Conservation (phyloP, 2,888 invertebrate genomes). For the Eilema griseolum region DNA sequence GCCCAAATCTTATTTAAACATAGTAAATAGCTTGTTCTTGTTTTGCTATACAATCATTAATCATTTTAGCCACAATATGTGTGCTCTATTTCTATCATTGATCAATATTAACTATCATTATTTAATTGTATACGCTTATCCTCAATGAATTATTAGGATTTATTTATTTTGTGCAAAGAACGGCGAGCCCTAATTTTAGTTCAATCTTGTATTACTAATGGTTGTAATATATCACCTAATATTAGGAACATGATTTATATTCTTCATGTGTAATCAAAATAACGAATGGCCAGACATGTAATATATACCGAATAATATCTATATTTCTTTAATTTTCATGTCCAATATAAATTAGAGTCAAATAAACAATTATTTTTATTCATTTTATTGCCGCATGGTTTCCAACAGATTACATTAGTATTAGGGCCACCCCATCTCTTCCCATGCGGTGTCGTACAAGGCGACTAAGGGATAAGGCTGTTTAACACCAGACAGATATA, state of each 20-base stretch:
- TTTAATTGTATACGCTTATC: not conserved
- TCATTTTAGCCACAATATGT: not conserved
- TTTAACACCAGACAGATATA: too few species aligned
- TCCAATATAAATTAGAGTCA: too few species aligned
- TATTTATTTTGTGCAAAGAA: not conserved
- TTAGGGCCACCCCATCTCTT: too few species aligned
- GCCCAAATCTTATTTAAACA: not conserved
- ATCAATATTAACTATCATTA: constrained; percentile 1
- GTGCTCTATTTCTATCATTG: not conserved
- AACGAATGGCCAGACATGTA: not conserved
- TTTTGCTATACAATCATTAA: not conserved
- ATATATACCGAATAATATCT: not conserved
- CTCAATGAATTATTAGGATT: not conserved
- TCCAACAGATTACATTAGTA: too few species aligned
- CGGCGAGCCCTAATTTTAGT: not conserved
- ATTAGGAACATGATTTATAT: not conserved
- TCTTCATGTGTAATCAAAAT: not conserved
- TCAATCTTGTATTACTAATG: not conserved
- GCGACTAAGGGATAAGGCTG: too few species aligned
- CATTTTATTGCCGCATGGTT: too few species aligned
- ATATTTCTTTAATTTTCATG: too few species aligned
- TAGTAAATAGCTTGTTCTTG: not conserved
- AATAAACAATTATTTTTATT: too few species aligned
- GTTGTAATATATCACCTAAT: not conserved
- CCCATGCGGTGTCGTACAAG: too few species aligned